Evolutionary conservation across 2,888 invertebrate genomes (phyloP), one percentile per base, ranked within the genome.

Genomic region (Geophilus truncorum): DNA sequence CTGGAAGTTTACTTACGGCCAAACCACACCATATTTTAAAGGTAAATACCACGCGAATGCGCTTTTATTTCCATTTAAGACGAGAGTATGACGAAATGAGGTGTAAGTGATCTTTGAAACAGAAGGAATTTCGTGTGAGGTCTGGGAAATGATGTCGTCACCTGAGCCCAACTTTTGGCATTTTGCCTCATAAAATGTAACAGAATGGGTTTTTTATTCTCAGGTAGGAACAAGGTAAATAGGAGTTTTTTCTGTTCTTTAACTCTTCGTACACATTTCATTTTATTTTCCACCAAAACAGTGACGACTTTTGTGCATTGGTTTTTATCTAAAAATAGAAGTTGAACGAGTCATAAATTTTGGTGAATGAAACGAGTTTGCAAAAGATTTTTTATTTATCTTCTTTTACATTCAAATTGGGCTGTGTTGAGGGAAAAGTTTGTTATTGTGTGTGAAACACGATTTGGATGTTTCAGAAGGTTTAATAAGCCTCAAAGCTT

Each of bases 171-270:
- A 70, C 70, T 70, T 70, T 70, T 70, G 70, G 70, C 70, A 70
- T 70, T 70, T 70, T 70, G 70, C 70, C 70, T 70, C 70, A 25
- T 70, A 70, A 70, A 70, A 70, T 70, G 70, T 70, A 70, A n/a
- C 70, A 70, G 70, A 70, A 70, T 70, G 28, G 21, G 25, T 70
- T 70, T 70, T 62, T 70, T 70, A 70, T 70, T 70, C 70, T 25
- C 70, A 70, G 28, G 70, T 70, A 28, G 25, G 70, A 70, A 70
- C 70, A 25, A 70, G 70, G 70, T 70, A 70, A 70, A 70, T 1
- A 70, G 25, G 5, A 70, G 0, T 25, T 12, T 45, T 45, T 45
- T 45, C n/a, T 4, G 6, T n/a, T n/a, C 4, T n/a, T n/a, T n/a
- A n/a, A n/a, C n/a, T n/a, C n/a, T n/a, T n/a, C n/a, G n/a, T n/a